phyloP scores from a whole-genome alignment of 2,888 invertebrate species.

The Hirtodrosophila confusa region DNA sequence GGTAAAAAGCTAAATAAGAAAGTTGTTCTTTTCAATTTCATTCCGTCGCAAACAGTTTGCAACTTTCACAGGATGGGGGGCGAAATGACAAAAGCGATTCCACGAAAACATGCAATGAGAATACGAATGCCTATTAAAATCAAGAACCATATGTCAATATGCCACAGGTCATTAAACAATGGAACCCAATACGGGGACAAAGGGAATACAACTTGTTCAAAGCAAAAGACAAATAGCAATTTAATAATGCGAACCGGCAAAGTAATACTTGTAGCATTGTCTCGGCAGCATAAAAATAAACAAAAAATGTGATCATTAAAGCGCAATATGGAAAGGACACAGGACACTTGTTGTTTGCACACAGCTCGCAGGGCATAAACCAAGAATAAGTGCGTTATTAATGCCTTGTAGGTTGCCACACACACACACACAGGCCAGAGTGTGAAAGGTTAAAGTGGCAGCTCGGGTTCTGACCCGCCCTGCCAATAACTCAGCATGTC shows the following conservation, averaged over 20 bases:
- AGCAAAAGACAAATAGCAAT: conserved; percentile 61
- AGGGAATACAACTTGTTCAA: conserved; percentile 33
- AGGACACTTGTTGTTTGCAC: conserved; percentile 48
- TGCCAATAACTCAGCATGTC: conserved; percentile 77
- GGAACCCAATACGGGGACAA: conserved; percentile 17
- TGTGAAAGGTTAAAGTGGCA: conserved; percentile 34
- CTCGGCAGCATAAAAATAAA: conserved; percentile 59
- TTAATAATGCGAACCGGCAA: conserved; percentile 53
- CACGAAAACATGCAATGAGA: conserved; percentile 26
- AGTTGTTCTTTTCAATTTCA: conserved; percentile 24
- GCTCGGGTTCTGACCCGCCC: conserved; percentile 36
- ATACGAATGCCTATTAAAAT: conserved; percentile 59
- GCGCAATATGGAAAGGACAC: conserved; percentile 41
- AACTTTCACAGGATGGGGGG: conserved; percentile 5
- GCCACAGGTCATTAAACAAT: conserved; percentile 50
- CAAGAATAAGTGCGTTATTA: conserved; percentile 70
- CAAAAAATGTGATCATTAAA: conserved; percentile 68
- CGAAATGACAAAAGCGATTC: conserved; percentile 9
- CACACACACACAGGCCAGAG: conserved; percentile 13
- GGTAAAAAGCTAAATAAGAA: conserved; percentile 10
- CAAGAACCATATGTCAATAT: conserved; percentile 62
- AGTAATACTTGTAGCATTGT: conserved; percentile 28
- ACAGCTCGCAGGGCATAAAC: conserved; percentile 25
- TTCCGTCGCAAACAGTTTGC: conserved; percentile 14
- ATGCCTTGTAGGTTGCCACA: conserved; percentile 35